These are phyloP conservation scores for Tetragonula carbonaria DNA, from an alignment of 2,888 invertebrate species.

Conservation along the genomic window DNA sequence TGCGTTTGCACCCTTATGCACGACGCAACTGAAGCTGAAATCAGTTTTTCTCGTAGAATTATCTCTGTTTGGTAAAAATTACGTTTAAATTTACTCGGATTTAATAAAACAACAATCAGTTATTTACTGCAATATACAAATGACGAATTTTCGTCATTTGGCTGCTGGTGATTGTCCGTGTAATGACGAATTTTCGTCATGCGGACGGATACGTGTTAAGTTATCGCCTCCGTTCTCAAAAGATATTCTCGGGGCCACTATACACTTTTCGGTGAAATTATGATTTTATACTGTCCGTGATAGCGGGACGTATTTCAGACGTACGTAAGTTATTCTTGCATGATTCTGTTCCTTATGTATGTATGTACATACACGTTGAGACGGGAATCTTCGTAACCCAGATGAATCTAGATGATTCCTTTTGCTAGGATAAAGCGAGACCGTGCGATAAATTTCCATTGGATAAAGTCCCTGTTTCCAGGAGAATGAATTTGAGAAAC, in stretches of 20 bases:
- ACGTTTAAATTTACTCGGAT: too few relatives aligned
- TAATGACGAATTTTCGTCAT: too few relatives aligned
- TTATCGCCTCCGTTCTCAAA: slow-evolving; percentile 11
- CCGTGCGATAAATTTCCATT: neutral
- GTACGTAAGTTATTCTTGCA: slow-evolving; percentile 1
- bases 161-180: too few relatives aligned
- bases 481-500: neutral
- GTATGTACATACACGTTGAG: neutral
- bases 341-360: neutral
- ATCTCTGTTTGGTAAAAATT: too few relatives aligned
- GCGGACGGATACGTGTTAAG: neutral
- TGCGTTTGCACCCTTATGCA: too few relatives aligned
- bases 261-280: slow-evolving; percentile 10
- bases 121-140: too few relatives aligned
- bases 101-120: too few relatives aligned
- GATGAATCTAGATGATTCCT: slow-evolving; percentile 4
- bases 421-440: slow-evolving; percentile 10
- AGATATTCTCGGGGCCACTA: neutral
- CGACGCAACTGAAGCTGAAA: too few relatives aligned
- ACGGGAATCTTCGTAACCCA: neutral
- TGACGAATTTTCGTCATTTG: too few relatives aligned
- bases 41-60: too few relatives aligned
- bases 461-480: neutral
- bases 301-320: slow-evolving; percentile 21
- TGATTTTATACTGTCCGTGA: slow-evolving; percentile 18